Percentiles rank a stretch among this genome's conserved stretches.
Conservation (phyloP, 2,113 vertebrate genomes). For the Ellobius talpinus region DNA sequence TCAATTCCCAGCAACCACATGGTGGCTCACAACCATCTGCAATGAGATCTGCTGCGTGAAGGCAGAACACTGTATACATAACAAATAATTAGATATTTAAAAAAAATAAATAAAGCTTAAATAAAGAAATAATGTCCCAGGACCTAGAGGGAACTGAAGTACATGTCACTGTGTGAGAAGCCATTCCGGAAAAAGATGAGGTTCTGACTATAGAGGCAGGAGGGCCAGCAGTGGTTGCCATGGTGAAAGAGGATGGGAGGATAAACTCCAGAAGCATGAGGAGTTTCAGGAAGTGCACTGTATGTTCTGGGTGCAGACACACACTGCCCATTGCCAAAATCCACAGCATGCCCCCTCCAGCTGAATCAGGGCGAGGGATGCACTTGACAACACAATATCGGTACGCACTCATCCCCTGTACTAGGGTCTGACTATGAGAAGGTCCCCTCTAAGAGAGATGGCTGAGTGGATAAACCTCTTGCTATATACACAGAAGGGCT, state of each 20-base stretch:
- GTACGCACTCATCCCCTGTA: not conserved
- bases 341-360: too few relatives aligned
- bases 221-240: not conserved
- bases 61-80: too few relatives aligned
- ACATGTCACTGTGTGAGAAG: not conserved
- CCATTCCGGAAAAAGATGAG: not conserved
- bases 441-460: not conserved
- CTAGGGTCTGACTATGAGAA: not conserved
- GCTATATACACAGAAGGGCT: not conserved
- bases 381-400: not conserved
- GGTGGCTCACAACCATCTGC: too few relatives aligned
- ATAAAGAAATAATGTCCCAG: not conserved
- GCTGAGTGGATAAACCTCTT: not conserved
- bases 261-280: not conserved
- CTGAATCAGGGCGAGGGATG: not conserved
- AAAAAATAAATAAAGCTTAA: too few relatives aligned
- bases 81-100: too few relatives aligned
- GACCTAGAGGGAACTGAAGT: not conserved
- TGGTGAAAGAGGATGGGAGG: not conserved
- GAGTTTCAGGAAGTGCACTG: not conserved
- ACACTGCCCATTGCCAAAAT: not conserved
- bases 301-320: not conserved
- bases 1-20: too few relatives aligned
- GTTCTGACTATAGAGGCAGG: not conserved
- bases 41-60: too few relatives aligned